Evolutionary conservation across 37 sponge, comb jelly and placozoan species (phyloP), one percentile per base, ranked within the genome.

Genomic region (Haliclona indistincta): DNA sequence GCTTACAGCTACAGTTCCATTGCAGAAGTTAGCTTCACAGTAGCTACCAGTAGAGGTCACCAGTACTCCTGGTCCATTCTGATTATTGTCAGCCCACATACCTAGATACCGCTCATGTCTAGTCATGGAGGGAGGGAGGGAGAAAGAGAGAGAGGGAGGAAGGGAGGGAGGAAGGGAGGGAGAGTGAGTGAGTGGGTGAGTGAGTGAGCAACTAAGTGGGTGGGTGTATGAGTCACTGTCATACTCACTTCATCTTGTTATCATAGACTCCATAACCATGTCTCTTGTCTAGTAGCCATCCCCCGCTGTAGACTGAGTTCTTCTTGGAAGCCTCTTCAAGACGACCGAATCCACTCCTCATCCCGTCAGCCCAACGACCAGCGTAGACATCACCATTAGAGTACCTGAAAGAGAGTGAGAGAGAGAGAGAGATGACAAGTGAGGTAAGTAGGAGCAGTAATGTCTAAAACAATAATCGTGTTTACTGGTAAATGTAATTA

Each of bases 221-320:
- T n/a, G n/a, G n/a, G n/a, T n/a, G n/a, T n/a, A n/a, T n/a, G n/a
- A n/a, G n/a, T n/a, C n/a, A n/a, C n/a, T n/a, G n/a, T n/a, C n/a
- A n/a, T 34, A 28, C 81, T 67, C 30, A 83, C 88, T 54, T 87
- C 71, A 79, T 42, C 51, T 79, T 92, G 52, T 92, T 85, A 17
- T 92, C 93, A 47, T 77, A 84, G 37, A 92, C 66, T 0, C 93
- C 93, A 62, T 92, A 92, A 0, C 93, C 93, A 45, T 72, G 39
- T 36, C 77, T 62, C 70, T 71, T 79, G 67, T 92, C 81, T 30
- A 63, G 64, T 61, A 68, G 63, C 93, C 93, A 92, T 10, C 56
- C 51, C 22, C 93, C 93, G 56, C 62, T 65, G 84, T 88, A 92
- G 72, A 75, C 56, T n/a, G 82, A 76, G 17, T 75, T 55, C 61